A percentile compares a stretch with the other conserved stretches of the same genome.
phyloP scores from a whole-genome alignment of 2,797 vertebrate genomes.

The Varecia variegata region DNA sequence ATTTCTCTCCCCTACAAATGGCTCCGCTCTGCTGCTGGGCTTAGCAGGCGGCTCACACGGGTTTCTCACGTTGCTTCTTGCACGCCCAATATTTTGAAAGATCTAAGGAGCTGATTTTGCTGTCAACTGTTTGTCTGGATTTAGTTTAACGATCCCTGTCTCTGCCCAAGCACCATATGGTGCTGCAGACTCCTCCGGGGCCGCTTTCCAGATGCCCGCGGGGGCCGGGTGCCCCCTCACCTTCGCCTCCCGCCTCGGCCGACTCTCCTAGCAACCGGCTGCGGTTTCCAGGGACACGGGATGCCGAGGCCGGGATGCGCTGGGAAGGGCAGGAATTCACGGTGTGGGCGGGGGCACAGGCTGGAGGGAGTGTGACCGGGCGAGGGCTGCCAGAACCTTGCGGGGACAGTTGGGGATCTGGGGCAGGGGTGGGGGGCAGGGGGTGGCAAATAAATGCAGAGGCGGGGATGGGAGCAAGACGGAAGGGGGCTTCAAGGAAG shows the following conservation, averaged over 20 bases:
- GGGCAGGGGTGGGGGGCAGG: rapidly evolving
- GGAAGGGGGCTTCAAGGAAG: neutral
- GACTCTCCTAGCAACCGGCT: constrained; percentile 61
- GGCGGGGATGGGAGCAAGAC: neutral
- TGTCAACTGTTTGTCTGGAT: neutral
- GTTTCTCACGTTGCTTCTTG: neutral
- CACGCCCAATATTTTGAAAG: constrained; percentile 6
- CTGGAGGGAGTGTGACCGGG: neutral
- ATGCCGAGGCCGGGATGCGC: neutral
- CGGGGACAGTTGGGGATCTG: neutral
- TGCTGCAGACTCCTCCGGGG: rapidly evolving
- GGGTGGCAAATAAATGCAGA: rapidly evolving
- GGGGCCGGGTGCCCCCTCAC: neutral
- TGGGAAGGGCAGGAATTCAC: neutral
- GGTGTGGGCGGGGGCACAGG: neutral
- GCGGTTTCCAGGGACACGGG: constrained; percentile 50
- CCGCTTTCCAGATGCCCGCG: neutral
- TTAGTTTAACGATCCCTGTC: neutral
- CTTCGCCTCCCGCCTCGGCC: neutral
- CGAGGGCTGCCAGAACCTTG: neutral
- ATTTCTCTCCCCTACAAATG: neutral
- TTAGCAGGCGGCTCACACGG: neutral
- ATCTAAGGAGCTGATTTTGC: neutral
- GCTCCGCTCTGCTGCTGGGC: neutral
- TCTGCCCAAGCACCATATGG: neutral